Evolutionary conservation across 1,140 invertebrate species (phyloP).

Genomic region (Phocides pigmalion): DNA sequence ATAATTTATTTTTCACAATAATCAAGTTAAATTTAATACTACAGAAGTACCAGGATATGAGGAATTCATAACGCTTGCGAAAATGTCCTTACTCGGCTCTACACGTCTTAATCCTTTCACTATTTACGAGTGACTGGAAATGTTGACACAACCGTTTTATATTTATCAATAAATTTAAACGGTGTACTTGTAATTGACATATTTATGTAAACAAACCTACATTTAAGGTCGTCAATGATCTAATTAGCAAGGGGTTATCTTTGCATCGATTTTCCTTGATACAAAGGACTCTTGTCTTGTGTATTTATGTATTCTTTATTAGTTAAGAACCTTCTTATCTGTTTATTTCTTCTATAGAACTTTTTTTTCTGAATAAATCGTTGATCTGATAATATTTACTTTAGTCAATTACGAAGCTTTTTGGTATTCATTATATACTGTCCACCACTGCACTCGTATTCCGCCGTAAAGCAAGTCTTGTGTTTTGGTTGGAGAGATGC

Average conservation of each 20-base stretch:
- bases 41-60: no score
- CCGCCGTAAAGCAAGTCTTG: no score
- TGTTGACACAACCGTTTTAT: constrained; percentile 16
- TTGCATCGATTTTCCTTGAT: constrained; percentile 6
- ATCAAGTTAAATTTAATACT: background rate
- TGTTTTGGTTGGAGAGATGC: no score
- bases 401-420: no score
- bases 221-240: constrained; percentile 16
- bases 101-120: constrained; percentile 56
- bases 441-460: no score
- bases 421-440: no score
- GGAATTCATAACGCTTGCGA: background rate
- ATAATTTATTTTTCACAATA: constrained; percentile 1
- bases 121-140: constrained; percentile 32
- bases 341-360: background rate
- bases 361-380: no score
- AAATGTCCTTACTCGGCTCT: constrained; percentile 26
- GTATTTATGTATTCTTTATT: background rate
- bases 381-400: no score
- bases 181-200: constrained; percentile 19
- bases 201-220: constrained; percentile 30
- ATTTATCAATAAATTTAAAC: constrained; percentile 15
- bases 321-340: background rate
- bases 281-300: constrained; percentile 4
- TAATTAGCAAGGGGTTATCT: constrained; percentile 27